phyloP scores from a whole-genome alignment of 2,113 vertebrate species.

The Thermophis baileyi region DNA sequence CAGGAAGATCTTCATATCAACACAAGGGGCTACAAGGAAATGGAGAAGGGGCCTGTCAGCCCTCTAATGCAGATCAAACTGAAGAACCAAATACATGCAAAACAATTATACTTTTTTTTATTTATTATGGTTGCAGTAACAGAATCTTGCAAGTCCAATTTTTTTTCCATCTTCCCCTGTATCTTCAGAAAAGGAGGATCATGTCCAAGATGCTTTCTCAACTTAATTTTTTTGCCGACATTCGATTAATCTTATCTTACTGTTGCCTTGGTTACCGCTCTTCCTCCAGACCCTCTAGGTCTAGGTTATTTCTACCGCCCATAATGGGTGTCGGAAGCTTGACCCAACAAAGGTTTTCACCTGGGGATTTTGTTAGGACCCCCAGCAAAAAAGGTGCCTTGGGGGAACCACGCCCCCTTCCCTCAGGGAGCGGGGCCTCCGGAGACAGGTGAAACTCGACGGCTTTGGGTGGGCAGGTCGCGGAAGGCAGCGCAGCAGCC shows the following conservation, averaged over 20 bases:
- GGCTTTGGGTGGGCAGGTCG: background rate
- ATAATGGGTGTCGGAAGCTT: background rate
- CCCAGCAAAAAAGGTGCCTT: background rate
- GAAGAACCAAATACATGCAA: background rate
- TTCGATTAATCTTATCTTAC: background rate
- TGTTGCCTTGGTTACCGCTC: background rate
- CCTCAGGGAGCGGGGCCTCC: background rate
- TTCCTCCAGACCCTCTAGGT: background rate
- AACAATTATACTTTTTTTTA: background rate
- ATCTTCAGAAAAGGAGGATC: background rate
- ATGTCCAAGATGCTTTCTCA: background rate
- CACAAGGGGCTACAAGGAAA: background rate
- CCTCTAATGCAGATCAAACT: background rate
- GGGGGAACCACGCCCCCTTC: background rate
- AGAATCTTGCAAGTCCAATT: background rate
- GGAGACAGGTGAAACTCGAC: background rate
- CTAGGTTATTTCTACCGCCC: background rate
- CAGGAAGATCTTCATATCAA: background rate
- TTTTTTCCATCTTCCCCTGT: background rate
- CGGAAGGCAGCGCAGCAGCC: background rate
- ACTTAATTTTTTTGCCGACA: background rate
- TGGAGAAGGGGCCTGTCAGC: background rate
- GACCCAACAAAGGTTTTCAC: background rate
- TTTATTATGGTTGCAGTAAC: background rate
- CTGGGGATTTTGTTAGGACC: background rate